Evolutionary conservation across 2,113 vertebrate species (phyloP), one percentile per base, ranked within the genome.

Genomic region (Empidonax alnorum): DNA sequence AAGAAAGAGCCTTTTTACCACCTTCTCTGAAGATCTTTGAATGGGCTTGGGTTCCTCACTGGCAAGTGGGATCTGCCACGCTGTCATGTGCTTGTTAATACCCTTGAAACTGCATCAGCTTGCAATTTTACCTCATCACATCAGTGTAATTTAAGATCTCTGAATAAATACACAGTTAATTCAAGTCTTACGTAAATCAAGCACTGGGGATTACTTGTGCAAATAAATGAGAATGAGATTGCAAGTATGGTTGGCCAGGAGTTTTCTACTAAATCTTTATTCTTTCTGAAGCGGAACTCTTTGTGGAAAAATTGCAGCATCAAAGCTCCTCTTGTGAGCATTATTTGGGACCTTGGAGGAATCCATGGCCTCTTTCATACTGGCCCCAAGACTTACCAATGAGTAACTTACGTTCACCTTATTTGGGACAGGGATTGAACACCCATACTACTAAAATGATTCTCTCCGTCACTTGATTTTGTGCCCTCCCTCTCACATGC

Each of bases 151-250:
- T 93, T 90, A 82, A 93, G 90, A 95, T 92, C 88, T 93, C 88
- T 87, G 84, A 95, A 95, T 96, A 96, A 95, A 96, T 90, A 96
- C 88, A 86, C 83, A 84, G 90, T 96, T 96, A 96, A 97, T 96
- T 96, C 94, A 82, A 89, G 83, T 78, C 86, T 96, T 96, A 95
- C 84, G 5, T 95, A 96, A 96, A 94, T 89, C 90, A 96, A 96
- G 93, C 95, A 82, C 88, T 73, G 62, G 86, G 94, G 92, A 97
- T 97, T 96, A 97, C 93, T 95, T 89, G 46, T 82, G 80, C 96
- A 97, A 97, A 97, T 92, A 96, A 87, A 93, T 65, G 90, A 92
- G 90, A 93, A 93, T 84, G 94, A 93, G 89, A 79, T 87, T 75
- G 77, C 89, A 94, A 94, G 86, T 82, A 53, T 1, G 1, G 52